phyloP scores from a whole-genome alignment of 1,140 invertebrate genomes.

The Neotoxoptera formosana region DNA sequence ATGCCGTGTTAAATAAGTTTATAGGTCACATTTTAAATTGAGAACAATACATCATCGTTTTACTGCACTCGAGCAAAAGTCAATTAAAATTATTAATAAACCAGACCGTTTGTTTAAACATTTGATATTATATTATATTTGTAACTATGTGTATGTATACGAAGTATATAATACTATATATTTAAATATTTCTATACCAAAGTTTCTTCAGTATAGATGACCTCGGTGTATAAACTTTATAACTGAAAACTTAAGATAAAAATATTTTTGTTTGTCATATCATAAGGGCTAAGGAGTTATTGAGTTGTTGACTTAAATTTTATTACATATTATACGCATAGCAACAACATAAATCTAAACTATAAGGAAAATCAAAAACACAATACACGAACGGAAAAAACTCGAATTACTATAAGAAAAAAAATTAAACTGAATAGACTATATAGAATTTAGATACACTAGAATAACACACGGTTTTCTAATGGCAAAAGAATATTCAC shows the following conservation, averaged over 20 bases:
- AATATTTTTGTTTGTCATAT: not conserved
- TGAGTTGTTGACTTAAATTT: not conserved
- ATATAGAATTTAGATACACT: no score
- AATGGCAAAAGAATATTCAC: not conserved
- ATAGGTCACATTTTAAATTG: not conserved
- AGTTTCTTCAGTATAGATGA: not conserved
- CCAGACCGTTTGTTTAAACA: not conserved
- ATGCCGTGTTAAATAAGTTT: not conserved
- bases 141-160: not conserved
- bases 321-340: not conserved
- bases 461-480: not conserved
- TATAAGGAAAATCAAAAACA: not conserved
- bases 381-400: not conserved
- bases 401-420: not conserved
- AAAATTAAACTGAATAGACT: not conserved
- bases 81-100: not conserved
- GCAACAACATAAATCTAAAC: not conserved
- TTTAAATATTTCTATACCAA: not conserved
- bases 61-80: not conserved
- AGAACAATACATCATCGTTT: not conserved
- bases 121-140: not conserved
- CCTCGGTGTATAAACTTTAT: not conserved
- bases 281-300: not conserved
- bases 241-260: not conserved
- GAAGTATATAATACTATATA: not conserved